These are phyloP conservation scores for Eumaeus atala DNA, from an alignment of 1,140 invertebrate species.

Conservation along the genomic window DNA sequence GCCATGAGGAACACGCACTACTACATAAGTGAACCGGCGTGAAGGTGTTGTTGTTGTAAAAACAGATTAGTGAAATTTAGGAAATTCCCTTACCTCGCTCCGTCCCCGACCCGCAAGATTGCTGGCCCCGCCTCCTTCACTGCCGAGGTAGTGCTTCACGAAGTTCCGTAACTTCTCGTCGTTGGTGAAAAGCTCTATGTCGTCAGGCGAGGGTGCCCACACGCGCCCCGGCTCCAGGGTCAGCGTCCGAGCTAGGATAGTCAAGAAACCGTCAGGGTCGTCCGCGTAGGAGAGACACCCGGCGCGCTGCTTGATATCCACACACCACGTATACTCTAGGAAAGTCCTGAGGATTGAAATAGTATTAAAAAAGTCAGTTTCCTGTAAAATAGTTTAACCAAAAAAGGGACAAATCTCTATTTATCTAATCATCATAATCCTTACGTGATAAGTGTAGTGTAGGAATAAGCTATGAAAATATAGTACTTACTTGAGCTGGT, in stretches of 20 bases:
- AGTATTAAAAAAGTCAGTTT: too few relatives aligned
- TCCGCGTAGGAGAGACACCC: slow-evolving; percentile 91
- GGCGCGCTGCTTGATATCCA: slow-evolving; percentile 91
- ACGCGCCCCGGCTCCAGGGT: slow-evolving; percentile 85
- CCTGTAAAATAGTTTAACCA: too few relatives aligned
- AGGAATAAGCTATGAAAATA: neutral
- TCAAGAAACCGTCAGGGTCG: slow-evolving; percentile 91
- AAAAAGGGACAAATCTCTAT: too few relatives aligned
- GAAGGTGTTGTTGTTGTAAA: too few relatives aligned
- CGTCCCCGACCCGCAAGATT: too few relatives aligned
- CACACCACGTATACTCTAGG: slow-evolving; percentile 79
- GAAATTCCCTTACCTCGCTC: too few relatives aligned
- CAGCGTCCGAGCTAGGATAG: slow-evolving; percentile 87
- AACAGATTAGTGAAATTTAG: too few relatives aligned
- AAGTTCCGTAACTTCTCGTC: slow-evolving; percentile 80
- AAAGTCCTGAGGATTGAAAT: slow-evolving; percentile 73
- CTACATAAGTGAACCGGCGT: too few relatives aligned
- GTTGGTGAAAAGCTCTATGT: slow-evolving; percentile 80
- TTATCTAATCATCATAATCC: too few relatives aligned
- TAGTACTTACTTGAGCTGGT: slow-evolving; percentile 79
- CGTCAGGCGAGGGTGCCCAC: slow-evolving; percentile 77
- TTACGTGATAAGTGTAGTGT: too few relatives aligned
- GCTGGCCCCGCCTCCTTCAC: too few relatives aligned
- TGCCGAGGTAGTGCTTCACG: slow-evolving; percentile 81
- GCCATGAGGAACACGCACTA: too few relatives aligned